A percentile compares a stretch with the other conserved stretches of the same genome.
Evolutionary conservation across 2,888 invertebrate genomes (phyloP).

Genomic region (Syrphus vitripennis): DNA sequence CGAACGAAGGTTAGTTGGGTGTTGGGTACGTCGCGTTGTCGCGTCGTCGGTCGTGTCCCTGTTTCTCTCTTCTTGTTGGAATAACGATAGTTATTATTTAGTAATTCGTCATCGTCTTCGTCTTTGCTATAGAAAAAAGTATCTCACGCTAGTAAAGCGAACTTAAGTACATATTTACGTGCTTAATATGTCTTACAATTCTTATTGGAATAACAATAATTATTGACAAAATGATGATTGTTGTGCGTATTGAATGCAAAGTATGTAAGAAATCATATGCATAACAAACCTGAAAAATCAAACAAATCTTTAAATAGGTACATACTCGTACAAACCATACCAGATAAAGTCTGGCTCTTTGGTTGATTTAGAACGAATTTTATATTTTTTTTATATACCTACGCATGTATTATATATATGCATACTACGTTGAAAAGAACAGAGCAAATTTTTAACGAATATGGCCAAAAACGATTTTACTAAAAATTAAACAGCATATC

Average conservation of each 20-base stretch:
- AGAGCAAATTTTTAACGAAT: too few relatives aligned
- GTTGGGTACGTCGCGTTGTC: neutral
- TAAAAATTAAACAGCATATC: too few relatives aligned
- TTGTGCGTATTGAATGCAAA: constrained; percentile 1
- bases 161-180: constrained; percentile 4
- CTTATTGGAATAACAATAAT: constrained; percentile 49
- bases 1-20: too few relatives aligned
- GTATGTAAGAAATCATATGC: neutral
- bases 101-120: constrained; percentile 36
- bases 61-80: constrained; percentile 41
- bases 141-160: constrained; percentile 53
- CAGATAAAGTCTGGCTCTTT: too few relatives aligned
- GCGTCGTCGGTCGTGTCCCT: neutral
- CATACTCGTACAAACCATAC: too few relatives aligned
- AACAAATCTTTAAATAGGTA: too few relatives aligned
- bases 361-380: too few relatives aligned
- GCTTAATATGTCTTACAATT: constrained; percentile 35
- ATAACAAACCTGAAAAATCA: neutral
- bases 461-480: too few relatives aligned
- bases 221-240: constrained; percentile 47
- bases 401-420: too few relatives aligned
- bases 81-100: constrained; percentile 63
- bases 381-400: too few relatives aligned
- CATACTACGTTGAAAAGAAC: too few relatives aligned
- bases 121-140: constrained; percentile 51